A percentile compares a stretch with the other conserved stretches of the same genome.
Evolutionary conservation across 1,140 invertebrate genomes (phyloP).

Genomic region (Gerris buenoi): DNA sequence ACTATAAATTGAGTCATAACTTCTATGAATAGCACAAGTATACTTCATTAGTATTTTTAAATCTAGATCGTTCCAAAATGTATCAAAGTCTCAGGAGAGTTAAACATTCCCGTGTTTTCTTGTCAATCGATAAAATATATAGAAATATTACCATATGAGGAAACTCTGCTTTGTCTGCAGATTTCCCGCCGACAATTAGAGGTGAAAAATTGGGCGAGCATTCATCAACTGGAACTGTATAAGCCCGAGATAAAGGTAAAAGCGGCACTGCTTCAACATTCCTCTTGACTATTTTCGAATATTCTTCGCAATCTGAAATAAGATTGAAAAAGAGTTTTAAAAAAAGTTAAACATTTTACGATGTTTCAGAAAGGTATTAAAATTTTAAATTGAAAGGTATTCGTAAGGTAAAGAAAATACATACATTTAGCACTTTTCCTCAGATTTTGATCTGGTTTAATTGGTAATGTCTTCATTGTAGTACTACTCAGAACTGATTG

Average conservation of each 20-base stretch:
- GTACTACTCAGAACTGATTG: too few relatives aligned
- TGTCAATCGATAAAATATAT: background rate
- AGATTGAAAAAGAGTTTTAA: background rate
- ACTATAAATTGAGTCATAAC: background rate
- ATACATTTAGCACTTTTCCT: too few relatives aligned
- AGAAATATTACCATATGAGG: conserved; percentile 38
- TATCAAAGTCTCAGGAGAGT: background rate
- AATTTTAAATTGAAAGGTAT: too few relatives aligned
- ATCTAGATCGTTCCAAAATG: background rate
- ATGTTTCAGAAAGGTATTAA: too few relatives aligned
- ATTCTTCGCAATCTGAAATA: background rate
- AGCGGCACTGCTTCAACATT: background rate
- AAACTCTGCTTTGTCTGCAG: conserved; percentile 34
- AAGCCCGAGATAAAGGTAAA: background rate
- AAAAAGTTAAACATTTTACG: background rate
- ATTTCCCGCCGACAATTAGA: conserved; percentile 36
- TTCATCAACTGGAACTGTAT: background rate
- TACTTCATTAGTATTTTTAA: background rate
- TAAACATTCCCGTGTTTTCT: conserved; percentile 1
- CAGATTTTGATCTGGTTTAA: too few relatives aligned
- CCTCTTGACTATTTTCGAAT: background rate
- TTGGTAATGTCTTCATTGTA: too few relatives aligned
- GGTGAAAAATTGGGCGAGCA: background rate
- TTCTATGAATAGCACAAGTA: background rate
- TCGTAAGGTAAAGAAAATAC: too few relatives aligned